Conservation (phyloP, 2,888 invertebrate species). For the Xestia c-nigrum region DNA sequence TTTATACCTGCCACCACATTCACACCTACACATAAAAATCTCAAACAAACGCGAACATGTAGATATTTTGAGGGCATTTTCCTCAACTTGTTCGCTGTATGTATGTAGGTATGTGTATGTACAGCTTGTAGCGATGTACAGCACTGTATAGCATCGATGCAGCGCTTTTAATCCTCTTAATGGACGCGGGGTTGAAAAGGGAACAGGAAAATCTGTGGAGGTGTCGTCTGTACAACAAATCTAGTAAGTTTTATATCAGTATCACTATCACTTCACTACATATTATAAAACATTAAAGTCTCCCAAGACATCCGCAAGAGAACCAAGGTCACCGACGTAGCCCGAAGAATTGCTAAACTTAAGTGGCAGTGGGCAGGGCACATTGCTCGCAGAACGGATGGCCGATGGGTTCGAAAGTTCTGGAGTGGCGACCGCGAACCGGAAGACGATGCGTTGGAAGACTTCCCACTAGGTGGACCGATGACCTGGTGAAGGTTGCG, state of each 20-base stretch:
- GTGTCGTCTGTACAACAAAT: neutral
- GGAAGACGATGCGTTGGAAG: too few relatives aligned
- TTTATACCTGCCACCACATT: neutral
- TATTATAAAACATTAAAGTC: too few relatives aligned
- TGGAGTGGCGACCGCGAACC: too few relatives aligned
- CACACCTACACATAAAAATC: slow-evolving; percentile 29
- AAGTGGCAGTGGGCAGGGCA: too few relatives aligned
- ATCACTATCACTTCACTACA: too few relatives aligned
- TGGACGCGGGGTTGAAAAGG: slow-evolving; percentile 71
- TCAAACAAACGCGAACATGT: slow-evolving; percentile 20
- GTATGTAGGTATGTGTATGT: neutral
- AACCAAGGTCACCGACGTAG: too few relatives aligned
- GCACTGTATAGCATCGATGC: slow-evolving; percentile 61
- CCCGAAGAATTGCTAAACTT: too few relatives aligned
- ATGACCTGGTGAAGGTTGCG: too few relatives aligned
- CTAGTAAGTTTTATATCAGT: neutral
- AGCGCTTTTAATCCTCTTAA: slow-evolving; percentile 80
- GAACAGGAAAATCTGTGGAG: slow-evolving; percentile 54
- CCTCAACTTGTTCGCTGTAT: slow-evolving; percentile 41
- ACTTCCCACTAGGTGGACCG: too few relatives aligned
- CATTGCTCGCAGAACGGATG: too few relatives aligned
- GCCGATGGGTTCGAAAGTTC: too few relatives aligned
- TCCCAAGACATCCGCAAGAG: too few relatives aligned
- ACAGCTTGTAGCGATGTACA: slow-evolving; percentile 22
- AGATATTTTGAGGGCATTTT: slow-evolving; percentile 45